Evolutionary conservation across 2,797 vertebrate genomes (phyloP).

Genomic region (Coracias cyanogaster): DNA sequence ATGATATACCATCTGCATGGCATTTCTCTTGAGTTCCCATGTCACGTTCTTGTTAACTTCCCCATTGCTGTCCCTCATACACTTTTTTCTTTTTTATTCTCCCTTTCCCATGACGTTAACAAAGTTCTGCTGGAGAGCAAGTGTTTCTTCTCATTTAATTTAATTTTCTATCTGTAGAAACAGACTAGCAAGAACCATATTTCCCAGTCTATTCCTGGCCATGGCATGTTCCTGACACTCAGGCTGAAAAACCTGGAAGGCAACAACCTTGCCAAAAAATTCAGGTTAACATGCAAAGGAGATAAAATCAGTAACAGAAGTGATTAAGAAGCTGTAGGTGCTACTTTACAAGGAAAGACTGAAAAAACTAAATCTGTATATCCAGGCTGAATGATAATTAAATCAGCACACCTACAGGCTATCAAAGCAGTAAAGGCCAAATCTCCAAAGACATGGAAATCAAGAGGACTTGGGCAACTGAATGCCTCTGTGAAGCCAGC

Average conservation of each 20-base stretch:
- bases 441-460: not conserved
- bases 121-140: not conserved
- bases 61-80: not conserved
- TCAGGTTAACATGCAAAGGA: not conserved
- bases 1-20: not conserved
- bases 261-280: slow-evolving; percentile 32
- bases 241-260: slow-evolving; percentile 29
- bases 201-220: slow-evolving; percentile 24
- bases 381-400: not conserved
- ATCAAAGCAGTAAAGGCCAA: not conserved
- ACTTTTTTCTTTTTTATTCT: not conserved
- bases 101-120: not conserved
- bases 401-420: not conserved
- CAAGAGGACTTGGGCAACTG: not conserved
- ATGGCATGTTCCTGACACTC: not conserved
- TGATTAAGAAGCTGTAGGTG: not conserved
- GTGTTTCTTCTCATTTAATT: not conserved
- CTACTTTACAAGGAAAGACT: not conserved
- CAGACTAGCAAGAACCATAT: not conserved
- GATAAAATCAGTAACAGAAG: slow-evolving; percentile 31
- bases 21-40: not conserved
- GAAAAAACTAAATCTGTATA: not conserved
- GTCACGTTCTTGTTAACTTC: not conserved
- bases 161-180: not conserved
- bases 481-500: not conserved